phyloP scores from a whole-genome alignment of 2,888 invertebrate species.

The Sminthurinus aureus region DNA sequence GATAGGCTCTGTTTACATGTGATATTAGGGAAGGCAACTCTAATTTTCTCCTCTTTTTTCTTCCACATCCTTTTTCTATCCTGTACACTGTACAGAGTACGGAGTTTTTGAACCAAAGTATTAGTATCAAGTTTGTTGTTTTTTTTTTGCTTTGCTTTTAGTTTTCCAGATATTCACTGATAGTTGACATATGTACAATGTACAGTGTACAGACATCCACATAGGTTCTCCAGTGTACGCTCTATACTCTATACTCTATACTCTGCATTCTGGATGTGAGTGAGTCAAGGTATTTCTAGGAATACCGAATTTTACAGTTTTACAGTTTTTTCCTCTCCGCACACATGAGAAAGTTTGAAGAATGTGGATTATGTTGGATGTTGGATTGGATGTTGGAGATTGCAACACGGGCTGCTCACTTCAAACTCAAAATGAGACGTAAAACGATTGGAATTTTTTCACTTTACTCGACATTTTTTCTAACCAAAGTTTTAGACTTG shows the following conservation, averaged over 20 bases:
- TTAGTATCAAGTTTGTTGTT: no score
- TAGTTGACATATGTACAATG: not conserved
- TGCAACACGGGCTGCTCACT: not conserved
- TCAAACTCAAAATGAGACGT: not conserved
- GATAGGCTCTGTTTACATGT: not conserved
- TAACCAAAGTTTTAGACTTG: no score
- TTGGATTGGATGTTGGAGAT: no score
- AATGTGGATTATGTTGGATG: not conserved
- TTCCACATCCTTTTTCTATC: not conserved
- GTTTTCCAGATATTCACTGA: not conserved
- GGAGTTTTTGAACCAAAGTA: not conserved
- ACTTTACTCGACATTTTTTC: no score
- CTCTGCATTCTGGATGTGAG: no score
- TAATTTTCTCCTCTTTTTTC: constrained; percentile 6
- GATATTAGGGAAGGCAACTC: constrained; percentile 15
- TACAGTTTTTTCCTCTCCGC: not conserved
- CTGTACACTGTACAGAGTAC: not conserved
- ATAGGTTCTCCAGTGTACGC: no score
- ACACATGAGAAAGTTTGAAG: not conserved
- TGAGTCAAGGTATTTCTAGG: not conserved
- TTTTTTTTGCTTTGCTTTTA: not conserved
- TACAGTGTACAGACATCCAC: no score
- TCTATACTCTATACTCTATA: no score
- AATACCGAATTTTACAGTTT: not conserved
- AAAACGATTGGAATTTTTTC: not conserved